These are phyloP conservation scores for Allolobophora icterica DNA, from an alignment of 2,888 invertebrate species.

Conservation along the genomic window DNA sequence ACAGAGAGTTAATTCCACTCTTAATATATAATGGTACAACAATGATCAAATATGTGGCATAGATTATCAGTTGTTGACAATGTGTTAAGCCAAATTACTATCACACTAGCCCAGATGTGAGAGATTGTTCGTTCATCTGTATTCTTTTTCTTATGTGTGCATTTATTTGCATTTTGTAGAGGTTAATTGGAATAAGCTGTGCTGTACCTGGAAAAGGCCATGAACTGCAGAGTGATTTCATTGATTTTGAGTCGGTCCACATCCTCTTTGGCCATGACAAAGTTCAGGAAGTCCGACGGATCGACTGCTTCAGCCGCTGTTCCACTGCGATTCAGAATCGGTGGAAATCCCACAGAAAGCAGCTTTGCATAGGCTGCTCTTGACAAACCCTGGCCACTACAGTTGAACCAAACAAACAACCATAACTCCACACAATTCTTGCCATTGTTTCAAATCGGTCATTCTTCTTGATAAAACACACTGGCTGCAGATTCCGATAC, in stretches of 20 bases:
- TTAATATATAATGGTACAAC: neutral
- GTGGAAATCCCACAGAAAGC: constrained; percentile 62
- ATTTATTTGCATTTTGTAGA: neutral
- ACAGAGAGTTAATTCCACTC: neutral
- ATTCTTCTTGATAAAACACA: neutral
- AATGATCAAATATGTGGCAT: neutral
- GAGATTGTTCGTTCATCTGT: too few species aligned
- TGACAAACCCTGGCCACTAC: constrained; percentile 57
- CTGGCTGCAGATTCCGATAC: neutral
- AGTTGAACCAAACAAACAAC: neutral
- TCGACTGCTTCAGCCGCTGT: constrained; percentile 65
- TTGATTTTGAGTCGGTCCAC: constrained; percentile 65
- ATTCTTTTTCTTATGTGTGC: neutral
- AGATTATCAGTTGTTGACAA: neutral
- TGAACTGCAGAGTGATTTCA: constrained; percentile 67
- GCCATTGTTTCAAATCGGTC: neutral
- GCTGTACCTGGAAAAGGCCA: constrained; percentile 65
- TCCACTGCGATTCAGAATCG: constrained; percentile 63
- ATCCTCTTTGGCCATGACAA: constrained; percentile 60
- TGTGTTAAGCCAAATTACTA: neutral
- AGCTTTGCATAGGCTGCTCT: constrained; percentile 64
- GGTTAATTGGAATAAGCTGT: neutral
- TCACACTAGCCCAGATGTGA: too few species aligned
- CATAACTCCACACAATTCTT: neutral
- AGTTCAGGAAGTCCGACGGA: constrained; percentile 53